phyloP scores from a whole-genome alignment of 2,113 vertebrate species.

The Falco punctatus region DNA sequence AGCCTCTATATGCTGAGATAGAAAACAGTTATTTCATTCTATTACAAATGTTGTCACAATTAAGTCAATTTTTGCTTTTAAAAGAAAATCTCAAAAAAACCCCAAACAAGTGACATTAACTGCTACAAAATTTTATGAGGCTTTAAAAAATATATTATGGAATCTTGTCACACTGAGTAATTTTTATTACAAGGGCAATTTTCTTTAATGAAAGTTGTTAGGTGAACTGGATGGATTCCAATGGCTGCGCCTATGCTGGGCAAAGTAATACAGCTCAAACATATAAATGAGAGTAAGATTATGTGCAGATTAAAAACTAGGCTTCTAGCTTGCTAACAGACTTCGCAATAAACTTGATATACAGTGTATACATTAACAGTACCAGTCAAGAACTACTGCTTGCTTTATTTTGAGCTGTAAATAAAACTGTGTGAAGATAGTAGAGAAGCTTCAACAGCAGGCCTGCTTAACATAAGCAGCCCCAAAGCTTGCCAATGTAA shows the following conservation, averaged over 20 bases:
- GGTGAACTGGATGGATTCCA: conserved; percentile 61
- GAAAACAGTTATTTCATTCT: neutral
- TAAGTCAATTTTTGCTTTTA: conserved; percentile 16
- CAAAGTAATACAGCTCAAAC: conserved; percentile 26
- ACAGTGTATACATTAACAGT: neutral
- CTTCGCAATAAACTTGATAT: conserved; percentile 31
- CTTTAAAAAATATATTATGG: conserved; percentile 45
- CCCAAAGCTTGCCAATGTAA: neutral
- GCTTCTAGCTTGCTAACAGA: conserved; percentile 26
- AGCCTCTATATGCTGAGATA: neutral
- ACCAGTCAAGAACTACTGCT: neutral
- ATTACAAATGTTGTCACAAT: neutral
- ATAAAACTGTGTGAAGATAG: neutral
- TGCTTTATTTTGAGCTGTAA: conserved; percentile 29
- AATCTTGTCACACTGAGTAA: conserved; percentile 55
- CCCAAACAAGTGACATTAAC: conserved; percentile 14
- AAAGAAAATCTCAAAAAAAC: neutral
- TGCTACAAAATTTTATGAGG: conserved; percentile 44
- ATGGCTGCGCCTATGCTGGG: neutral
- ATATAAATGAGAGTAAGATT: conserved; percentile 39
- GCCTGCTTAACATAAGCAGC: neutral
- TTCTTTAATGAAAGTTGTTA: conserved; percentile 63
- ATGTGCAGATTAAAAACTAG: conserved; percentile 44
- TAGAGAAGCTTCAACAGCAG: neutral
- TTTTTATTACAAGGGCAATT: conserved; percentile 64